Evolutionary conservation across 2,113 vertebrate species (phyloP).

Genomic region (Saccopteryx leptura): DNA sequence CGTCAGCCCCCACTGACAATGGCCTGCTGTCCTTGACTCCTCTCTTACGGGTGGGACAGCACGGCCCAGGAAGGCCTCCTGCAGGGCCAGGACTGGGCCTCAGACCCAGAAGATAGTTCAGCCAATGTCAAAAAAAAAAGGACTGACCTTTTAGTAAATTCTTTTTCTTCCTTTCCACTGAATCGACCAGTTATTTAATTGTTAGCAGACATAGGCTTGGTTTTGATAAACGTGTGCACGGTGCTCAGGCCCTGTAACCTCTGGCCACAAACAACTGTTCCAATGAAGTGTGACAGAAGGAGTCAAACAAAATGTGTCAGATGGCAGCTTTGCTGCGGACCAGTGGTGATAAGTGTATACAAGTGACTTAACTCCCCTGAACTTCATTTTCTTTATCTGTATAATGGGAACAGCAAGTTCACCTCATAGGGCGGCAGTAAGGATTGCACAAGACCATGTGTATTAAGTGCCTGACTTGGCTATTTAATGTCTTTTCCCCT

Average conservation of each 20-base stretch:
- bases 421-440: not conserved
- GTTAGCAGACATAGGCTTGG: not conserved
- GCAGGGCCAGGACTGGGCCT: not conserved
- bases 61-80: not conserved
- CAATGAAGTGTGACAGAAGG: not conserved
- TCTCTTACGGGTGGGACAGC: not conserved
- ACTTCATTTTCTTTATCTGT: not conserved
- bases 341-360: not conserved
- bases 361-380: not conserved
- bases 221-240: not conserved
- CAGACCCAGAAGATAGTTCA: not conserved
- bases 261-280: not conserved
- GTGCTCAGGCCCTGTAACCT: not conserved
- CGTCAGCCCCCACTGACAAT: accelerated
- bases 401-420: not conserved
- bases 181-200: not conserved
- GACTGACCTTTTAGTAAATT: not conserved
- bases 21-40: not conserved
- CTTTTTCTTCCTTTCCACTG: not conserved
- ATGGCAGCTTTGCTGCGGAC: not conserved
- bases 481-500: not conserved
- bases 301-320: not conserved
- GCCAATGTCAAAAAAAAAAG: not conserved
- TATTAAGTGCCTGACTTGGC: not conserved
- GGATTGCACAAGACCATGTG: not conserved